Conservation (phyloP, 1,140 invertebrate genomes). For the Macrotrachela quadricornifera region DNA sequence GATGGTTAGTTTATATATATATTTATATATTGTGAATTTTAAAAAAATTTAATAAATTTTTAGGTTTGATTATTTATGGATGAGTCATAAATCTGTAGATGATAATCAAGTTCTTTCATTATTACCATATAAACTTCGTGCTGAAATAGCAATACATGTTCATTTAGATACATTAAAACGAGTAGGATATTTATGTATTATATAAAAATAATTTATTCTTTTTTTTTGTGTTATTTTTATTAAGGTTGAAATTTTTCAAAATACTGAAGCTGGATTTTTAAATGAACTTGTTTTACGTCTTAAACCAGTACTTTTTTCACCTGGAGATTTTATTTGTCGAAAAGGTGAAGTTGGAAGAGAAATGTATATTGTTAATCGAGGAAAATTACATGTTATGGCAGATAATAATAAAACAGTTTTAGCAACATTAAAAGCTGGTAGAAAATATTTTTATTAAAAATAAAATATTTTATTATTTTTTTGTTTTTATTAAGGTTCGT, state of each 20-base stretch:
- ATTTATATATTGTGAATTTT: no score
- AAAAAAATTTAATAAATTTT: no score
- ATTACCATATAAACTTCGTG: slow-evolving; percentile 68
- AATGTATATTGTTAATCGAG: slow-evolving; percentile 95
- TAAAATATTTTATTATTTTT: no score
- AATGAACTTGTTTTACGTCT: slow-evolving; percentile 82
- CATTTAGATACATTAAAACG: slow-evolving; percentile 88
- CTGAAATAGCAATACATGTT: slow-evolving; percentile 94
- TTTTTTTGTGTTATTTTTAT: no score
- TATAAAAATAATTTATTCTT: no score
- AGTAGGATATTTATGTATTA: slow-evolving; percentile 13
- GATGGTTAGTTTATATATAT: slow-evolving; percentile 39
- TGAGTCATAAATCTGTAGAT: slow-evolving; percentile 90
- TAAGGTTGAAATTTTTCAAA: slow-evolving; percentile 79
- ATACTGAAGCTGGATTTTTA: slow-evolving; percentile 90
- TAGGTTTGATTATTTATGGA: slow-evolving; percentile 44
- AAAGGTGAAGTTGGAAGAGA: slow-evolving; percentile 94
- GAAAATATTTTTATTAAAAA: no score
- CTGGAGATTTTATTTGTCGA: slow-evolving; percentile 90
- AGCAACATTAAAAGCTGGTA: slow-evolving; percentile 71
- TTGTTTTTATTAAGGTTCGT: slow-evolving; percentile 51
- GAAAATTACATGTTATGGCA: slow-evolving; percentile 78
- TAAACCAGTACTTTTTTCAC: slow-evolving; percentile 81
- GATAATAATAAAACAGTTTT: slow-evolving; percentile 88
- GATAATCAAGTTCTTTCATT: slow-evolving; percentile 49